phyloP scores from a whole-genome alignment of 2,888 invertebrate species.

The Rhopalosiphum nymphaeae region DNA sequence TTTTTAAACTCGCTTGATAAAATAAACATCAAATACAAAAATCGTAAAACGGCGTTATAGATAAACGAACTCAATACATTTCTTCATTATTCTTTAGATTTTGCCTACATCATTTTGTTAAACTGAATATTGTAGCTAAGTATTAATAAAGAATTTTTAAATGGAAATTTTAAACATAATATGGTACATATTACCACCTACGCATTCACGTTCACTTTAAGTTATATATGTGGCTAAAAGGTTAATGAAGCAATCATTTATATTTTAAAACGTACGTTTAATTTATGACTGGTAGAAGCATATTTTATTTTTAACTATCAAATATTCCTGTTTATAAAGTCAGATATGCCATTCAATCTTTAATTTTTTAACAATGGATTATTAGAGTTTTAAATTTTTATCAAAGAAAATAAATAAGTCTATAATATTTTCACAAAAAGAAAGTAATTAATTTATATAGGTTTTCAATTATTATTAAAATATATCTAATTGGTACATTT shows the following conservation, averaged over 20 bases:
- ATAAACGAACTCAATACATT: not conserved
- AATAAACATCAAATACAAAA: not conserved
- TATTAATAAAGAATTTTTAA: not conserved
- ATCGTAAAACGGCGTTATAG: not conserved
- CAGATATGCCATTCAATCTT: not conserved
- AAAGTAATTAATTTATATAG: not conserved
- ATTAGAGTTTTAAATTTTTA: not conserved
- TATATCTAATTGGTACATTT: not conserved
- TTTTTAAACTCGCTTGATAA: not conserved
- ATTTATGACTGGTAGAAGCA: no score
- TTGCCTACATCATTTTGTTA: not conserved
- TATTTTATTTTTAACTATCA: not conserved
- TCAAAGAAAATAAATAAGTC: no score
- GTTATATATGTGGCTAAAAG: not conserved
- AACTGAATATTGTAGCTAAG: not conserved
- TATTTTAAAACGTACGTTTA: not conserved
- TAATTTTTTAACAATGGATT: not conserved
- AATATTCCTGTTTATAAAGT: not conserved
- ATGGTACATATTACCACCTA: not conserved
- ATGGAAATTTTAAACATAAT: not conserved
- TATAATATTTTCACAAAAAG: not conserved
- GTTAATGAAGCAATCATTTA: not conserved
- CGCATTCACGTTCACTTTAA: not conserved
- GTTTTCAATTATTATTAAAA: not conserved
- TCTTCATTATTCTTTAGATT: not conserved